Percentiles rank a stretch among this genome's conserved stretches.
Evolutionary conservation across 2,888 invertebrate species (phyloP).

Genomic region (Acleris holmiana): DNA sequence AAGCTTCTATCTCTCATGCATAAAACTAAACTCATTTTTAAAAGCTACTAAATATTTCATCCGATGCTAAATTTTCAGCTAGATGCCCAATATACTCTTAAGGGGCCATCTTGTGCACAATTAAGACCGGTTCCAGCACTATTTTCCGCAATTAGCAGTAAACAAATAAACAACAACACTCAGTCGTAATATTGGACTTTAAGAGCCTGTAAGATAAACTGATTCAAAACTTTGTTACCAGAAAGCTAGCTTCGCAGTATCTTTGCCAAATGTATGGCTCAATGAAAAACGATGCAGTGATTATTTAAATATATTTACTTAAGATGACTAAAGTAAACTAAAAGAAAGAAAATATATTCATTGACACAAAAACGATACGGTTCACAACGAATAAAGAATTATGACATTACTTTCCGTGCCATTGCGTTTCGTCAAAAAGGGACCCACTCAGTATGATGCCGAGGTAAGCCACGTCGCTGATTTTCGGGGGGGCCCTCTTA

Average conservation of each 20-base stretch:
- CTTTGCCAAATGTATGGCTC: constrained; percentile 39
- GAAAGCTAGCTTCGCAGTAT: constrained; percentile 48
- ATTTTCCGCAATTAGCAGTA: constrained; percentile 30
- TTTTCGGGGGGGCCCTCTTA: no score
- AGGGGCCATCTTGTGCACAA: constrained; percentile 8
- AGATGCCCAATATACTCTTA: constrained; percentile 11
- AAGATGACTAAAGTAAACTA: no score
- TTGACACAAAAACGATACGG: no score
- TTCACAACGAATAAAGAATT: no score
- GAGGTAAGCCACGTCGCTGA: no score
- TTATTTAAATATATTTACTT: background rate
- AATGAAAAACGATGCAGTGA: constrained; percentile 11
- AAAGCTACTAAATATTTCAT: no score
- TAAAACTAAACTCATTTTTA: no score
- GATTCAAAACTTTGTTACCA: constrained; percentile 55
- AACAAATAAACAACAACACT: constrained; percentile 31
- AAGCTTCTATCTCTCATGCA: no score
- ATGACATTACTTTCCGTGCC: no score
- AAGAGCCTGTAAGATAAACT: constrained; percentile 53
- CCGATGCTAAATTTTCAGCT: constrained; percentile 2
- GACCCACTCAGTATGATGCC: no score
- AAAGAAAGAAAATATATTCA: no score
- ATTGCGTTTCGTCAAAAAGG: no score
- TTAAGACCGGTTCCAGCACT: constrained; percentile 7
- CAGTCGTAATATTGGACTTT: constrained; percentile 47